These are phyloP conservation scores for Gadus macrocephalus DNA, from an alignment of 2,113 vertebrate species.

Conservation along the genomic window DNA sequence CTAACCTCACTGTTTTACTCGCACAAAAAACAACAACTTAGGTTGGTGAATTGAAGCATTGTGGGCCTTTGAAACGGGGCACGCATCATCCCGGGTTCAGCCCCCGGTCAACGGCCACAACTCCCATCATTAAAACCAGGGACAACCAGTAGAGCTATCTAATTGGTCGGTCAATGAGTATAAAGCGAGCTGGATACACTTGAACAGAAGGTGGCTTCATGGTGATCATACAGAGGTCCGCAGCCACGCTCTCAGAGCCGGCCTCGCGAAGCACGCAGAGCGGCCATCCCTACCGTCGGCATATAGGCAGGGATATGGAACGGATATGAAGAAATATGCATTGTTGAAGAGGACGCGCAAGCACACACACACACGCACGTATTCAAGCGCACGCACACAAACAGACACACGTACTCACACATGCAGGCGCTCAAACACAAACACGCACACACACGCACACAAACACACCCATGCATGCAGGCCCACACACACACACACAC, in stretches of 20 bases:
- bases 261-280: background rate
- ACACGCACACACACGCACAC: conserved; percentile 1
- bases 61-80: conserved; percentile 10
- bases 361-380: background rate
- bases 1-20: too few relatives aligned
- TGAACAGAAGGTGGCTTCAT: conserved; percentile 50
- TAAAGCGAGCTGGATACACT: conserved; percentile 50
- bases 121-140: conserved; percentile 55
- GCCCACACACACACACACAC: background rate
- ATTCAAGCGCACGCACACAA: background rate
- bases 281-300: conserved; percentile 4
- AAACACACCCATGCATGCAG: background rate
- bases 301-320: conserved; percentile 13
- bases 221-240: conserved; percentile 28
- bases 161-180: conserved; percentile 55
- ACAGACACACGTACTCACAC: background rate
- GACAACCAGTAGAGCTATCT: conserved; percentile 48
- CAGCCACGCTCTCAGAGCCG: background rate
- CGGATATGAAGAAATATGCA: conserved; percentile 15
- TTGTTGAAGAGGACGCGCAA: conserved; percentile 31
- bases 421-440: background rate
- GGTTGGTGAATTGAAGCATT: conserved; percentile 8
- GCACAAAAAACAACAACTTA: too few relatives aligned
- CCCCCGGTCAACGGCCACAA: conserved; percentile 42
- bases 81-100: conserved; percentile 44